A percentile compares a stretch with the other conserved stretches of the same genome.
phyloP scores from a whole-genome alignment of 2,113 vertebrate species.

The Psittacus erithacus region DNA sequence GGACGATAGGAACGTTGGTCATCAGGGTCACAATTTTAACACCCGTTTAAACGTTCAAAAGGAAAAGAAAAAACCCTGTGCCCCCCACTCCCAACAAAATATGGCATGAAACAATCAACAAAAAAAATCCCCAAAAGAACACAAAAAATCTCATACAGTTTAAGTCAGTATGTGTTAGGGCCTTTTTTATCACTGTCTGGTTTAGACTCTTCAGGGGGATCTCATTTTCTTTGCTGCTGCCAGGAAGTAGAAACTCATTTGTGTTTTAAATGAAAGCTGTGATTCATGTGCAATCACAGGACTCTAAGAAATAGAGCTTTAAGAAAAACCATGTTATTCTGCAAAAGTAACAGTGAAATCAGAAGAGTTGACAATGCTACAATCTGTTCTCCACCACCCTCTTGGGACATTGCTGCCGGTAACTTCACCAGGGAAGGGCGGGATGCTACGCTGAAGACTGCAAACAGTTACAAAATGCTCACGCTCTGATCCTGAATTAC shows the following conservation, averaged over 20 bases:
- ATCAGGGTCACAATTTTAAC: neutral
- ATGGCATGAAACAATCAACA: neutral
- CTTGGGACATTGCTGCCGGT: neutral
- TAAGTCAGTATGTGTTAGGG: neutral
- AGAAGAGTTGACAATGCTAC: constrained; percentile 19
- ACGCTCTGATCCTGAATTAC: neutral
- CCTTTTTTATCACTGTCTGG: constrained; percentile 27
- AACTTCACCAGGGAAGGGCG: neutral
- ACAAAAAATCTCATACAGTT: neutral
- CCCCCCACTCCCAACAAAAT: neutral
- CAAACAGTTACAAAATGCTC: neutral
- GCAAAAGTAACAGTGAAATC: constrained; percentile 15
- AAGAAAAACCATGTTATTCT: constrained; percentile 15
- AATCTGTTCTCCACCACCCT: constrained; percentile 38
- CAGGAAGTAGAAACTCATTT: constrained; percentile 51
- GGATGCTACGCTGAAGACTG: neutral
- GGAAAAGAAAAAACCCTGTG: fast-evolving
- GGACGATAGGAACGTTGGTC: neutral
- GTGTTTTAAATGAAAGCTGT: constrained; percentile 64
- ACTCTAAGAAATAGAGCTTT: constrained; percentile 16
- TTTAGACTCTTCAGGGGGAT: constrained; percentile 41
- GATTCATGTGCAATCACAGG: constrained; percentile 45
- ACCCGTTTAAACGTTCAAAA: neutral
- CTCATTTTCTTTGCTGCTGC: constrained; percentile 37
- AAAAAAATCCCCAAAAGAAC: neutral